phyloP scores from a whole-genome alignment of 2,888 invertebrate species.

The Blastobasis lacticolella region DNA sequence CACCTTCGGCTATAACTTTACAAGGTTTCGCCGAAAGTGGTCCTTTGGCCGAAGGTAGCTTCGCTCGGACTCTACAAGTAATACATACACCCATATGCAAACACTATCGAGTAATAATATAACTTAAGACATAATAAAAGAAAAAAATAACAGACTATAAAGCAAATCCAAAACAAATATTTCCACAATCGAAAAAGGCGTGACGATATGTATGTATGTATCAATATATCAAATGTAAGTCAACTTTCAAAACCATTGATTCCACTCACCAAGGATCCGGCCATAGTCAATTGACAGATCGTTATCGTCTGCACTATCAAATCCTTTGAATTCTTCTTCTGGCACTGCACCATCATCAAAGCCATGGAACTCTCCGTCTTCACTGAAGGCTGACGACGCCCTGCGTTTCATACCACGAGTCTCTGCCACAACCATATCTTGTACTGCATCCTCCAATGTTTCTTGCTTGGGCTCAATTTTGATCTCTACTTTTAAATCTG shows the following conservation, averaged over 20 bases:
- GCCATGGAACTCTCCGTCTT: slow-evolving; percentile 48
- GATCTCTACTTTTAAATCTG: neutral
- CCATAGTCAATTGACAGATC: slow-evolving; percentile 33
- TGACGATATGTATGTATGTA: neutral
- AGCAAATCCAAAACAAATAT: neutral
- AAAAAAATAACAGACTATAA: no score
- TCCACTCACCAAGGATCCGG: slow-evolving; percentile 43
- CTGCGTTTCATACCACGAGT: slow-evolving; percentile 47
- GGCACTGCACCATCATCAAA: slow-evolving; percentile 27
- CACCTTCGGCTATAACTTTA: no score
- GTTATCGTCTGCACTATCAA: slow-evolving; percentile 32
- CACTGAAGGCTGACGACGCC: slow-evolving; percentile 53
- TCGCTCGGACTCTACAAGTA: no score
- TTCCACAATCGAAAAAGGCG: neutral
- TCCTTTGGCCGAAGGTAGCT: no score
- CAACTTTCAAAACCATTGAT: neutral
- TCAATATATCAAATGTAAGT: neutral
- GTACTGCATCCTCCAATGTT: slow-evolving; percentile 12
- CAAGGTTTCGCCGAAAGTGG: no score
- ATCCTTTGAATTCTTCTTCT: slow-evolving; percentile 50
- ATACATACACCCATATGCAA: no score
- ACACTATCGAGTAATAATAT: no score
- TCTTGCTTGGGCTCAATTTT: neutral
- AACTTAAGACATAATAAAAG: no score
- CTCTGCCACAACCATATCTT: slow-evolving; percentile 14